Conservation (phyloP, 2,797 vertebrate genomes). For the Oreonectes daqikongensis region DNA sequence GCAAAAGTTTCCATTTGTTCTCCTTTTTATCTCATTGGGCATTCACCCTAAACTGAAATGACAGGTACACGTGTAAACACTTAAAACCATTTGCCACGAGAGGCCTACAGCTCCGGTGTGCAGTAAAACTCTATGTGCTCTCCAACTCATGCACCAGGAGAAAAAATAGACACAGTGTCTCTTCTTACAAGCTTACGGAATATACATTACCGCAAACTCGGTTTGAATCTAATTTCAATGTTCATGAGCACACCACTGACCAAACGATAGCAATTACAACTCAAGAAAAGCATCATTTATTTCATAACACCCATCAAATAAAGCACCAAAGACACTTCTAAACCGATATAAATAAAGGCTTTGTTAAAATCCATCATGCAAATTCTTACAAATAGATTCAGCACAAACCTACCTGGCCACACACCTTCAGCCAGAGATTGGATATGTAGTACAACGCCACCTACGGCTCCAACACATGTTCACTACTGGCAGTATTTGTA, state of each 20-base stretch:
- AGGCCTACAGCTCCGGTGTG: constrained; percentile 14
- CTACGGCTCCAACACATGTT: constrained; percentile 24
- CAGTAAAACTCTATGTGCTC: constrained; percentile 10
- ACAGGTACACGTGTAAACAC: constrained; percentile 25
- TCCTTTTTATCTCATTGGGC: no score
- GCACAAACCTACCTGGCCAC: constrained; percentile 46
- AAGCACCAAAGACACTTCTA: no score
- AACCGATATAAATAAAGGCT: no score
- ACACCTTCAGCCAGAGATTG: constrained; percentile 14
- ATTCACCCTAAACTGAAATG: background rate
- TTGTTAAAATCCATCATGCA: constrained; percentile 12
- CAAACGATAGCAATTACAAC: background rate
- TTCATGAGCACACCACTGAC: constrained; percentile 23
- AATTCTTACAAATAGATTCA: background rate
- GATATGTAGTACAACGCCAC: constrained; percentile 13
- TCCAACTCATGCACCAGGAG: constrained; percentile 22
- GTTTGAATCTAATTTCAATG: constrained; percentile 40
- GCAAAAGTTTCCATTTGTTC: background rate
- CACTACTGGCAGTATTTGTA: constrained; percentile 32
- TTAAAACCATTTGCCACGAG: constrained; percentile 20
- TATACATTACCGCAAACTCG: constrained; percentile 39
- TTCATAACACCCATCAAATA: background rate
- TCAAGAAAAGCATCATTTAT: background rate
- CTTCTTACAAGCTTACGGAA: constrained; percentile 49
- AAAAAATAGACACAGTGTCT: constrained; percentile 56